phyloP scores from a whole-genome alignment of 2,113 vertebrate genomes.

The Lepisosteus oculatus region DNA sequence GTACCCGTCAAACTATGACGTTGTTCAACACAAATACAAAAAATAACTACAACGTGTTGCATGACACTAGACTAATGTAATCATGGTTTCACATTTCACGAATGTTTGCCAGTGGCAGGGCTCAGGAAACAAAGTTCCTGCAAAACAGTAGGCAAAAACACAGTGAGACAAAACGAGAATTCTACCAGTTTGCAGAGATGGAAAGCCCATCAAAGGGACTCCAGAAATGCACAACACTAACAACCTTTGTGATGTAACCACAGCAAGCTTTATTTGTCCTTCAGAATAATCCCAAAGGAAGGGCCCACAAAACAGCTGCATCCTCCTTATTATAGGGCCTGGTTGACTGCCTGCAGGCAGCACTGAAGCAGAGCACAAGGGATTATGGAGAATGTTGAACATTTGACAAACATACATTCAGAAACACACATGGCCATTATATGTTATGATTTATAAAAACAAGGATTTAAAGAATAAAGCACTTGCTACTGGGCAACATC shows the following conservation, averaged over 20 bases:
- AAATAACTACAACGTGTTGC: too few species aligned
- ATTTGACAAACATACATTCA: not conserved
- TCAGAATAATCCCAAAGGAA: not conserved
- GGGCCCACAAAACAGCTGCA: not conserved
- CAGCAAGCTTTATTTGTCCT: not conserved
- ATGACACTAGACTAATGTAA: too few species aligned
- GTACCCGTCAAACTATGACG: too few species aligned
- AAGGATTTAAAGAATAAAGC: too few species aligned
- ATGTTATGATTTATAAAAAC: too few species aligned
- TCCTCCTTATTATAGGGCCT: not conserved
- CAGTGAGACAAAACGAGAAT: not conserved
- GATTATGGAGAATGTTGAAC: not conserved
- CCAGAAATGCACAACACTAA: not conserved
- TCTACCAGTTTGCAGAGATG: not conserved
- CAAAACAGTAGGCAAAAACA: not conserved
- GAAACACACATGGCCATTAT: not conserved
- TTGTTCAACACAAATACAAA: too few species aligned
- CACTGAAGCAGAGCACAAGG: not conserved
- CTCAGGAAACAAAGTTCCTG: not conserved
- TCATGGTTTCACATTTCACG: too few species aligned
- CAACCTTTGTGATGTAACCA: constrained; percentile 1
- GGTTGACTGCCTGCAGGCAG: not conserved
- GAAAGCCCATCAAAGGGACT: not conserved
- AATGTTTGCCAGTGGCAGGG: too few species aligned
- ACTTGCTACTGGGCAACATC: too few species aligned